Conservation (phyloP, 2,888 invertebrate species). For the Microplitis manilae region DNA sequence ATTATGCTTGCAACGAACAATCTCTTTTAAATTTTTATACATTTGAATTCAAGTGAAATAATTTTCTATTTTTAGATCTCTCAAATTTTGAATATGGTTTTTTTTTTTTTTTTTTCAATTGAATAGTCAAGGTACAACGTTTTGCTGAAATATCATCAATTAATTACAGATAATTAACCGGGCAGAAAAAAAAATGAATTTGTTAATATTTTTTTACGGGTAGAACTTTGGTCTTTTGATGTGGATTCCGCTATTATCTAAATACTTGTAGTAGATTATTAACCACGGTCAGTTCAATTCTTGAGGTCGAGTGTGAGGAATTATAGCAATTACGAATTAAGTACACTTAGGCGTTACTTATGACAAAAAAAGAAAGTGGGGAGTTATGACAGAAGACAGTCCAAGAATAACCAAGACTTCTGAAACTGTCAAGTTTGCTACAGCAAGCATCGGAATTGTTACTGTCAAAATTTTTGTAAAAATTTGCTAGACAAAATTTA, state of each 20-base stretch:
- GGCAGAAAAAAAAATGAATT: neutral
- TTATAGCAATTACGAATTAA: constrained; percentile 66
- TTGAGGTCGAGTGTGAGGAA: constrained; percentile 54
- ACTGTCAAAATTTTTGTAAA: constrained; percentile 2
- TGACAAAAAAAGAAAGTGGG: constrained; percentile 53
- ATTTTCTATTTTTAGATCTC: too few species aligned
- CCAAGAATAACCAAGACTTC: constrained; percentile 32
- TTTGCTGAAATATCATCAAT: neutral
- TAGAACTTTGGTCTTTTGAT: constrained; percentile 9
- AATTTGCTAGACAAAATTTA: neutral
- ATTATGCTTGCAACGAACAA: too few species aligned
- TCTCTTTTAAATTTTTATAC: too few species aligned
- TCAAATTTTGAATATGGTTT: too few species aligned
- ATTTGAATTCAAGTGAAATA: too few species aligned
- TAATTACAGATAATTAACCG: neutral
- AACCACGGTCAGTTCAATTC: constrained; percentile 10
- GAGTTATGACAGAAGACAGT: constrained; percentile 43
- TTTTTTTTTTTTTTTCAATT: too few species aligned
- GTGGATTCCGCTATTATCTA: neutral
- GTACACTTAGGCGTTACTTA: constrained; percentile 55
- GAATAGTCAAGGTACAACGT: too few species aligned
- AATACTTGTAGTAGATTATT: constrained; percentile 7
- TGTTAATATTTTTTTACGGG: neutral
- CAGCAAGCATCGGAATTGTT: neutral
- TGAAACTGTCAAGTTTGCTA: constrained; percentile 37